Evolutionary conservation across 2,888 invertebrate genomes (phyloP), one percentile per base, ranked within the genome.

Genomic region (Cryptocephalus moraei): DNA sequence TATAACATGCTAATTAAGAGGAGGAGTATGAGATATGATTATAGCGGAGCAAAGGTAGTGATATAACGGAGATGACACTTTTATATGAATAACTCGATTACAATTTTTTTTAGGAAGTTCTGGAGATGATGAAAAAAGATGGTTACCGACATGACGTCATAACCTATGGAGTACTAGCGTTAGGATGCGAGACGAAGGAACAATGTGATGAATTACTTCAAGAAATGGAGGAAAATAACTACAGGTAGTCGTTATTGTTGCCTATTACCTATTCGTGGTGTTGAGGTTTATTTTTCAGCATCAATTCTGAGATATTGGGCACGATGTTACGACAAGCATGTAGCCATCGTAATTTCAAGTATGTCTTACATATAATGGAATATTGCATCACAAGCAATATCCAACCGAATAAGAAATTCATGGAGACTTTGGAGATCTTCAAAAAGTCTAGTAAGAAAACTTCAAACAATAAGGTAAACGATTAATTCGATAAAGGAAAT

Each of bases 1-100:
- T 91, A 82, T 62, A 94, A 93, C 67, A 79, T 85, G 72, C 74
- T 94, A 9, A 91, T 95, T 45, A 88, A 86, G 62, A 88, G 82
- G 64, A 77, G 90, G 48, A 82, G 82, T 62, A 71, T 81, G 61
- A 74, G 90, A 54, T 73, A 68, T 48, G 83, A 88, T 64, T 83
- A 82, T 65, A 73, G 78, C 44, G 76, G 74, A 56, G 91, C 89
- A 10, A 79, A 78, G 52, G 55, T 53, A 49, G 34, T 38, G 13
- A 33, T 43, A 42, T 32, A 11, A 36, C 6, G n/a, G n/a, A 36
- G n/a, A 34, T 34, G 34, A 36, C 11, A 11, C 12, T 36, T 36
- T 36, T 11, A 36, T 11, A 36, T 11, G n/a, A 36, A n/a, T 36
- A 36, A 2, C 36, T 22, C 22, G n/a, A n/a, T n/a, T n/a, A n/a